These are phyloP conservation scores for Charanyca ferruginea DNA, from an alignment of 2,888 invertebrate species.

Conservation along the genomic window DNA sequence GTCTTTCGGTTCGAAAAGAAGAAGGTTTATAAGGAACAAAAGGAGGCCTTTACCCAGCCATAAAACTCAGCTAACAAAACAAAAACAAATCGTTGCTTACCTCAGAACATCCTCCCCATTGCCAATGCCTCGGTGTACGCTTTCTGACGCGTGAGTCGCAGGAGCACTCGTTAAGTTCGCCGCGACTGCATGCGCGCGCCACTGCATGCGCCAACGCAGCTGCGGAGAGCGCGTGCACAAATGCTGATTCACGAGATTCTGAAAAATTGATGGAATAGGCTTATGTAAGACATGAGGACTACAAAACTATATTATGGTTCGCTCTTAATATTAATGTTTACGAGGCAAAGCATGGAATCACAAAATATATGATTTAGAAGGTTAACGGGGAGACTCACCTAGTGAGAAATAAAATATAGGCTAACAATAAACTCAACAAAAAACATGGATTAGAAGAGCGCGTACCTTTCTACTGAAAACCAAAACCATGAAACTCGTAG, in stretches of 20 bases:
- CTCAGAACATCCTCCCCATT: conserved; percentile 98
- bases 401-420: no score
- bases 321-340: no score
- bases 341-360: no score
- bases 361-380: no score
- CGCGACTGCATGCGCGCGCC: conserved; percentile 96
- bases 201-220: conserved; percentile 97
- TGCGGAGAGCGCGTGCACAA: conserved; percentile 96
- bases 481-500: no score
- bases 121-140: conserved; percentile 95
- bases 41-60: no score
- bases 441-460: no score
- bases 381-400: no score
- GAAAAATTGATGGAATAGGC: conserved; percentile 56
- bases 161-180: conserved; percentile 96
- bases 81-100: conserved; percentile 77
- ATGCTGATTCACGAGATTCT: conserved; percentile 97
- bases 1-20: no score
- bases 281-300: neutral
- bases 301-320: neutral
- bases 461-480: no score
- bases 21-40: no score
- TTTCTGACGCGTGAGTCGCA: conserved; percentile 96
- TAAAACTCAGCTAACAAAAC: neutral
- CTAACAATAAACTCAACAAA: no score